phyloP scores from a whole-genome alignment of 2,888 invertebrate species.

The Latheticus oryzae region DNA sequence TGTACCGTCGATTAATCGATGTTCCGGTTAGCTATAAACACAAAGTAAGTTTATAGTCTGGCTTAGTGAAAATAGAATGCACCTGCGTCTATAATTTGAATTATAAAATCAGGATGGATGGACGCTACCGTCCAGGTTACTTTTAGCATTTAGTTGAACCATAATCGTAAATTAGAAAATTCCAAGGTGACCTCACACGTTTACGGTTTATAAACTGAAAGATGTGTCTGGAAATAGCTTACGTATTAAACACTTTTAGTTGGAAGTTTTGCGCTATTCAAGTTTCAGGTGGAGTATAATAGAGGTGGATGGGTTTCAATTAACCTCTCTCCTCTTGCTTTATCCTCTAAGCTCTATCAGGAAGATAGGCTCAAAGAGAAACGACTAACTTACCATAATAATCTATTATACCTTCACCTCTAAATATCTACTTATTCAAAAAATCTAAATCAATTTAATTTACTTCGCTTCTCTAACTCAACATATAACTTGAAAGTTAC shows the following conservation, averaged over 20 bases:
- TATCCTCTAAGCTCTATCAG: constrained; percentile 47
- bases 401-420: constrained; percentile 57
- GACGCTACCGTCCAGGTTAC: no score
- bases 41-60: no score
- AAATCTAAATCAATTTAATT: constrained; percentile 12
- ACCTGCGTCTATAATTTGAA: no score
- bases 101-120: no score
- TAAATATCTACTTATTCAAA: constrained; percentile 41
- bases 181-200: no score
- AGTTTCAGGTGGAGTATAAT: constrained; percentile 63
- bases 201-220: no score
- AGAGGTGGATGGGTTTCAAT: constrained; percentile 64
- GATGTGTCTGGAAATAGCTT: not conserved
- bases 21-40: no score
- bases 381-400: constrained; percentile 59
- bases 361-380: constrained; percentile 58
- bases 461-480: constrained; percentile 29
- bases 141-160: no score
- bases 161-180: no score
- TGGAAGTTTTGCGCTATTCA: constrained; percentile 51
- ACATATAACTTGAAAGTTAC: constrained; percentile 42
- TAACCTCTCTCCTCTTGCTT: constrained; percentile 58
- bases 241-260: constrained; percentile 7
- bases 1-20: no score
- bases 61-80: no score